Evolutionary conservation across 2,888 invertebrate species (phyloP), one percentile per base, ranked within the genome.

Genomic region (Oxytorus armatus): DNA sequence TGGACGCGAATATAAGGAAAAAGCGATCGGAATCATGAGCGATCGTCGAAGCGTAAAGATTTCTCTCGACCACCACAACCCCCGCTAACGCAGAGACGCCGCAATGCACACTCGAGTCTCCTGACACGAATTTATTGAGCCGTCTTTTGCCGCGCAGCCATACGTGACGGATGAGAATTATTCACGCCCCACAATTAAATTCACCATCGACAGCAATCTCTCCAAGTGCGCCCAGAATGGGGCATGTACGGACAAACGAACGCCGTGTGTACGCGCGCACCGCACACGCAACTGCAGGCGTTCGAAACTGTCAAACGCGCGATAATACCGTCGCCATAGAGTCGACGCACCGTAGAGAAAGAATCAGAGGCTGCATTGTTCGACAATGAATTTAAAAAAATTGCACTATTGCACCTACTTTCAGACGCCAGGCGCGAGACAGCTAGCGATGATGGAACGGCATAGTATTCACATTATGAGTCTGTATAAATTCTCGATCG

Each of bases 81-180:
- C 33, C 44, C 49, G 49, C 69, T 47, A 63, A 73, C 14, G 59
- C 49, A 18, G 18, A 10, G 36, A 59, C 16, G 18, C 10, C 39
- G 63, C 16, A 39, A 36, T 10, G n/a, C 10, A 57, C 2, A n/a
- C 36, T 44, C 25, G 59, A 81, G 21, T 80, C 74, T 83, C 68
- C 39, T 74, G 70, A 68, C 33, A 53, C 79, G 83, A 89, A 88
- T 88, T 88, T 88, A 88, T 88, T 85, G 82, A 87, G 83, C 82
- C 82, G 86, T 88, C 79, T 77, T 74, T 78, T 75, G 79, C 51
- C 57, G 49, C 23, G 59, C 68, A 73, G 51, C 57, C 66, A 51
- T 47, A 81, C 83, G 81, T 83, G 84, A 83, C 79, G 77, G 77
- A 83, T 79, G 79, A 77, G 74, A 83, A 82, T 82, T 83, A 82